phyloP scores from a whole-genome alignment of 1,140 invertebrate genomes.

The Leptopilina clavipes region DNA sequence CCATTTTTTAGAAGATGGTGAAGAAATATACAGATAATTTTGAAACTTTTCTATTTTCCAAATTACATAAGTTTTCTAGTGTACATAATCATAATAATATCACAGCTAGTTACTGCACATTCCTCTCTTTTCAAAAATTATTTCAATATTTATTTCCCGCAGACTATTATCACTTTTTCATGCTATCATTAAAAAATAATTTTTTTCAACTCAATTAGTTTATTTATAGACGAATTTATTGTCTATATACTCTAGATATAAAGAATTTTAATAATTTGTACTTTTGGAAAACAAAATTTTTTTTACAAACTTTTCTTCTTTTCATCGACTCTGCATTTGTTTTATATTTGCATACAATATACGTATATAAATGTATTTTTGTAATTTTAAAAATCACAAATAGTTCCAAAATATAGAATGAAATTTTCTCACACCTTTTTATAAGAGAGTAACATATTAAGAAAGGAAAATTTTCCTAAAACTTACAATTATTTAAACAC shows the following conservation, averaged over 20 bases:
- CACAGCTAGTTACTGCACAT: no score
- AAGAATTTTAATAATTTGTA: background rate
- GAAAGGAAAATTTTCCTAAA: background rate
- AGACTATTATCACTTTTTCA: no score
- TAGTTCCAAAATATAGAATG: background rate
- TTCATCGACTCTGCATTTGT: background rate
- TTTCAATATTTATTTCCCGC: no score
- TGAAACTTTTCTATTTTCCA: no score
- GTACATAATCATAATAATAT: no score
- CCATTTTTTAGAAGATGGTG: no score
- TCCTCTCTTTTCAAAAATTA: no score
- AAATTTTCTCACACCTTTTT: background rate
- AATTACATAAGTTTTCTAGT: no score
- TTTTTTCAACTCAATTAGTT: background rate
- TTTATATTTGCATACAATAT: background rate
- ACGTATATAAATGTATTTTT: background rate
- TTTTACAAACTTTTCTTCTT: background rate
- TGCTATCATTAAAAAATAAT: background rate
- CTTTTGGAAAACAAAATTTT: no score
- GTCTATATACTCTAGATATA: background rate
- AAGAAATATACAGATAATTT: no score
- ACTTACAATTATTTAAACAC: background rate
- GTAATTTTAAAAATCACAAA: background rate
- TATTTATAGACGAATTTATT: background rate
- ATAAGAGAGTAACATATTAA: background rate